Percentiles rank a stretch among this genome's conserved stretches.
phyloP scores from a whole-genome alignment of 2,113 vertebrate genomes.

The Melanocharis versteri region DNA sequence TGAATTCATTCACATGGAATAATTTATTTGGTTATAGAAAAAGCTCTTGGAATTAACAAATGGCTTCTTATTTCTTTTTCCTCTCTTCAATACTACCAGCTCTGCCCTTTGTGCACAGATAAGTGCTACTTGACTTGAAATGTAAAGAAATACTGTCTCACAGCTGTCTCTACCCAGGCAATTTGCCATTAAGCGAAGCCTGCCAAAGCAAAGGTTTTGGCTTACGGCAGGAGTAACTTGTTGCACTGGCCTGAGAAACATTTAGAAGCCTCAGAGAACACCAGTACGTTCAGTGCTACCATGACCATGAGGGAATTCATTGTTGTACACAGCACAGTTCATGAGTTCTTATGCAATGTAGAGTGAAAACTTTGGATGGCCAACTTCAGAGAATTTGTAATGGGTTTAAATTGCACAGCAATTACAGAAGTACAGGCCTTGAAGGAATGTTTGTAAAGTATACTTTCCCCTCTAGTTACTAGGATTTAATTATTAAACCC shows the following conservation, averaged over 20 bases:
- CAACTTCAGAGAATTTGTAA: background rate
- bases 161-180: conserved; percentile 23
- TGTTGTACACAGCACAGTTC: background rate
- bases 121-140: conserved; percentile 40
- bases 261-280: rapidly evolving
- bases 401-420: background rate
- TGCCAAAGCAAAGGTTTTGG: background rate
- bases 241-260: background rate
- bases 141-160: background rate
- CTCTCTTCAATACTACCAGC: background rate
- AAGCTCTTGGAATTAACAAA: background rate
- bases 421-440: background rate
- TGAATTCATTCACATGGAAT: background rate
- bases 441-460: background rate
- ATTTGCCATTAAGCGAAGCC: background rate
- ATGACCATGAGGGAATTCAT: background rate
- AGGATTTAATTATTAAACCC: conserved; percentile 32
- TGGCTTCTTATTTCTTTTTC: background rate
- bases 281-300: background rate
- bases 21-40: background rate
- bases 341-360: background rate
- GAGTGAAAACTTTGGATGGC: background rate
- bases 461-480: background rate
- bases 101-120: background rate
- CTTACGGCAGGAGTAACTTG: background rate